These are phyloP conservation scores for Caenorhabditis japonica DNA, from an alignment of 2,888 invertebrate species.

Conservation along the genomic window DNA sequence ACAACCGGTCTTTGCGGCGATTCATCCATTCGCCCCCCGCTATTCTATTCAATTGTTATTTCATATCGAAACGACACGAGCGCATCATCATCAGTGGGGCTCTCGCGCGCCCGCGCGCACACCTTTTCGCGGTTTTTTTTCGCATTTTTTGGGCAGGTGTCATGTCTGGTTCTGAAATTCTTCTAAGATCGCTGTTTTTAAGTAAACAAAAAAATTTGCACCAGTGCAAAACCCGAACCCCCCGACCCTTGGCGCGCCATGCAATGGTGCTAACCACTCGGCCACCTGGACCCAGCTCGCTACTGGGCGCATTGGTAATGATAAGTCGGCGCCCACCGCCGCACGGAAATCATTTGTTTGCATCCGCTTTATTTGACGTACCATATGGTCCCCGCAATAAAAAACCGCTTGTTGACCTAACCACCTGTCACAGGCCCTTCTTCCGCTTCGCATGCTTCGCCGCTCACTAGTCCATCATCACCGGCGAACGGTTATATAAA, in stretches of 20 bases:
- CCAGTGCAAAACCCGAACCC: too few species aligned
- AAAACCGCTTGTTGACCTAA: slow-evolving; percentile 6
- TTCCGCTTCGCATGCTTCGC: slow-evolving; percentile 19
- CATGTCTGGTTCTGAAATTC: slow-evolving; percentile 43
- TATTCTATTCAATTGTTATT: slow-evolving; percentile 44
- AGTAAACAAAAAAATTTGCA: slow-evolving; percentile 6
- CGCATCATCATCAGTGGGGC: slow-evolving; percentile 20
- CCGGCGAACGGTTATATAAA: slow-evolving; percentile 42
- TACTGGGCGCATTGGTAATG: too few species aligned
- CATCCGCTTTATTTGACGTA: too few species aligned
- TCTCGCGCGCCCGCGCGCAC: neutral
- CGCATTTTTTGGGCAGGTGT: slow-evolving; percentile 32
- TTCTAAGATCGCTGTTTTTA: slow-evolving; percentile 10
- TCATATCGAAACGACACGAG: slow-evolving; percentile 39
- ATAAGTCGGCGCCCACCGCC: too few species aligned
- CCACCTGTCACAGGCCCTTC: slow-evolving; percentile 14
- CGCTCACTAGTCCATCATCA: slow-evolving; percentile 17
- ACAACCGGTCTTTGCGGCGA: slow-evolving; percentile 21
- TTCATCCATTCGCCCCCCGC: slow-evolving; percentile 4
- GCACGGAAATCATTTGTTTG: too few species aligned
- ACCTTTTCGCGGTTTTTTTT: slow-evolving; percentile 18
- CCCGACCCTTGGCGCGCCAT: too few species aligned
- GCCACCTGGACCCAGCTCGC: too few species aligned
- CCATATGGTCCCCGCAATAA: too few species aligned
- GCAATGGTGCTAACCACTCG: too few species aligned